A percentile compares a stretch with the other conserved stretches of the same genome.
Conservation (phyloP, 2,113 vertebrate species). For the Jaculus jaculus region DNA sequence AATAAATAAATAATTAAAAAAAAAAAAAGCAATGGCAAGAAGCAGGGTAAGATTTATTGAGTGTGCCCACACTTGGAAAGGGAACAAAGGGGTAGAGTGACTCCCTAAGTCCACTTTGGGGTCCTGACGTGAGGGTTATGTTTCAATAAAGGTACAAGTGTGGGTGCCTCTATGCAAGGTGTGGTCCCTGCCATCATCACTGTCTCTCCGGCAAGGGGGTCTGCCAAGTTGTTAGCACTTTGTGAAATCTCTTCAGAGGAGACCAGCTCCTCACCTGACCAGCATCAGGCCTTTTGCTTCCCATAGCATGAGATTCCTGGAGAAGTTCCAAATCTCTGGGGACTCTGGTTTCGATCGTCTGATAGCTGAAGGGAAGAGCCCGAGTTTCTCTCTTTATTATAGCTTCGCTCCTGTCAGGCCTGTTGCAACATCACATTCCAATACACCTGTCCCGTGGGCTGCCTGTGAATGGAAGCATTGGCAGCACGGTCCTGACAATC, state of each 20-base stretch:
- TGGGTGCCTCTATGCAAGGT: too few species aligned
- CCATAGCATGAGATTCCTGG: neutral
- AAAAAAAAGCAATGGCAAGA: neutral
- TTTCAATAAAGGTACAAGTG: neutral
- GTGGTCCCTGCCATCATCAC: neutral
- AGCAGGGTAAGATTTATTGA: neutral
- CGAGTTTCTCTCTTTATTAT: neutral
- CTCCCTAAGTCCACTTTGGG: neutral
- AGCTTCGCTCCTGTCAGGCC: neutral
- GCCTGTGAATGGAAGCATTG: fast-evolving
- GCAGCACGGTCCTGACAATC: neutral
- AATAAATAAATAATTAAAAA: too few species aligned
- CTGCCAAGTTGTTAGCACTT: neutral
- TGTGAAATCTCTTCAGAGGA: neutral
- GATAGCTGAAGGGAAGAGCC: neutral
- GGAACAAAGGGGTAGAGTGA: neutral
- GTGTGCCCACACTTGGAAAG: neutral
- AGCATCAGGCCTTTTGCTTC: neutral
- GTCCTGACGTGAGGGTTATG: neutral
- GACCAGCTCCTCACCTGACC: neutral
- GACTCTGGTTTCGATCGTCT: neutral
- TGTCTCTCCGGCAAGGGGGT: neutral
- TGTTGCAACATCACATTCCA: fast-evolving
- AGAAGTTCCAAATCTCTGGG: neutral
- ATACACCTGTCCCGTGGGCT: fast-evolving